Percentiles rank a stretch among this genome's conserved stretches.
phyloP scores from a whole-genome alignment of 2,888 invertebrate species.

The Heliconius ismenius region DNA sequence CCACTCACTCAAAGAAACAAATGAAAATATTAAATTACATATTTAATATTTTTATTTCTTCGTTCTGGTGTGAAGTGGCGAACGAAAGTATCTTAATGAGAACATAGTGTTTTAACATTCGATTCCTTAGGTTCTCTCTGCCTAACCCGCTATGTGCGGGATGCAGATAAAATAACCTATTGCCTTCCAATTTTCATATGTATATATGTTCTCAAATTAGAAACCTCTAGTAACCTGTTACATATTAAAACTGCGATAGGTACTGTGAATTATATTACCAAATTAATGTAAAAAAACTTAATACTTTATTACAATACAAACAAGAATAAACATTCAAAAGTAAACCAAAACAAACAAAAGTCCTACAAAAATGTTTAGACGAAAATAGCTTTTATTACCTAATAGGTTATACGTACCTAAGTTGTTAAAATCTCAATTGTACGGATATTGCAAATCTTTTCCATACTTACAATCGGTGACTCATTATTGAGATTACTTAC shows the following conservation, averaged over 20 bases:
- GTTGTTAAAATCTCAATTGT: conserved; percentile 14
- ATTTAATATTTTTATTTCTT: too few species aligned
- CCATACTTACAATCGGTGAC: conserved; percentile 39
- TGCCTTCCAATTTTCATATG: too few species aligned
- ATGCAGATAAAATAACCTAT: neutral
- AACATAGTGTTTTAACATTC: too few species aligned
- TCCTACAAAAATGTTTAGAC: neutral
- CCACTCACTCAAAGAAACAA: too few species aligned
- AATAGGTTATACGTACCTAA: neutral
- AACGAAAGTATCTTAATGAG: too few species aligned
- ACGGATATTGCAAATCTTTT: conserved; percentile 30
- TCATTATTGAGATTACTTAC: conserved; percentile 43
- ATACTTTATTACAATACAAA: neutral
- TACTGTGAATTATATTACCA: neutral
- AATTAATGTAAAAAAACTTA: neutral
- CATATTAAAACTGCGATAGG: neutral
- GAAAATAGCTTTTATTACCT: neutral
- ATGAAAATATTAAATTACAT: too few species aligned
- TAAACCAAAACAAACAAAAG: conserved; percentile 1
- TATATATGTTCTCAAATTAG: neutral
- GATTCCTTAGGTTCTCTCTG: too few species aligned
- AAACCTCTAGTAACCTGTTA: neutral
- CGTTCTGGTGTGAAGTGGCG: too few species aligned
- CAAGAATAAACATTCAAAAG: neutral
- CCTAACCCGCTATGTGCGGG: too few species aligned